Conservation (phyloP, 2,888 invertebrate species). For the Thereva nobilitata region DNA sequence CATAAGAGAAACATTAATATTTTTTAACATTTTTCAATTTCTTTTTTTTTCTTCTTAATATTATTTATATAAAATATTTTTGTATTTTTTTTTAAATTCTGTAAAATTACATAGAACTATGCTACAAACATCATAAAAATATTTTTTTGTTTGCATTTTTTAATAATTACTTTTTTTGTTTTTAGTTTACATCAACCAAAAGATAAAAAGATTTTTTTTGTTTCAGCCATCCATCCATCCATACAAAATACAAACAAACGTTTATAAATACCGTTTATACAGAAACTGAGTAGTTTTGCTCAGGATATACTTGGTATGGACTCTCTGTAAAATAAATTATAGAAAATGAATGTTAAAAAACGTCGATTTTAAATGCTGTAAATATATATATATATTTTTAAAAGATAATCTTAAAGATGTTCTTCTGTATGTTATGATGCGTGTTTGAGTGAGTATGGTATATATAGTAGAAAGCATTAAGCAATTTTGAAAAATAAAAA, state of each 20-base stretch:
- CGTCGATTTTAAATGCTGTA: constrained; percentile 1
- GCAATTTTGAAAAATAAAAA: background rate
- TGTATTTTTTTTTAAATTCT: constrained; percentile 25
- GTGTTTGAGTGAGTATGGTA: background rate
- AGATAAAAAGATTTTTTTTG: constrained; percentile 33
- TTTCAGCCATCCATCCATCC: constrained; percentile 38
- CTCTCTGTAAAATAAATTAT: constrained; percentile 51
- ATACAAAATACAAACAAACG: constrained; percentile 28
- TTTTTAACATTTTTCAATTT: constrained; percentile 32
- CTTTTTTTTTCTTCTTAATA: constrained; percentile 15
- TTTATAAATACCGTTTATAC: constrained; percentile 46
- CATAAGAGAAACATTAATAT: background rate
- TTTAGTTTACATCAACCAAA: constrained; percentile 35
- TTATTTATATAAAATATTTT: constrained; percentile 36
- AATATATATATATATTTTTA: too few species aligned
- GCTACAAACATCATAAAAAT: constrained; percentile 43
- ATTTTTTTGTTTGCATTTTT: constrained; percentile 36
- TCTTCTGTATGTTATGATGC: background rate
- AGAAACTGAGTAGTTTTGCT: constrained; percentile 55
- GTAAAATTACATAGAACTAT: constrained; percentile 41
- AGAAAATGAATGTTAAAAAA: constrained; percentile 41
- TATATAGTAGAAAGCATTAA: background rate
- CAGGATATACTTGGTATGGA: constrained; percentile 53
- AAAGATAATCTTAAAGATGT: too few species aligned
- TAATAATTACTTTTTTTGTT: constrained; percentile 25